These are phyloP conservation scores for Stichopus horrens DNA, from an alignment of 53 echinoderm and acorn worm species.

Conservation along the genomic window DNA sequence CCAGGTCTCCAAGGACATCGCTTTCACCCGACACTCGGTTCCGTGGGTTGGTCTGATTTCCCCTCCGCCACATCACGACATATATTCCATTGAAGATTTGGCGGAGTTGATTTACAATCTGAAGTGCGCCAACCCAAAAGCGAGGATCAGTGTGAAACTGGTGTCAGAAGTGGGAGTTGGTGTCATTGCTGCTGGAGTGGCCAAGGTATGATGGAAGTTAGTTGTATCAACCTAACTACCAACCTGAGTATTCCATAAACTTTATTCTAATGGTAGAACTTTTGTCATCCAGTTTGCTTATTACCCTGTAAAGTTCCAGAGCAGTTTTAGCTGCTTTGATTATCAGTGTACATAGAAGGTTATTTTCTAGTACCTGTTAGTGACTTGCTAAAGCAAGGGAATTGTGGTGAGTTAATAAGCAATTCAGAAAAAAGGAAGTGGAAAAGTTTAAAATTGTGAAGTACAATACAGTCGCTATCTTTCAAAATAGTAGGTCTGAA, in stretches of 20 bases:
- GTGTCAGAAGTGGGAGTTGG: conserved; percentile 99
- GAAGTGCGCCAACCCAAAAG: conserved; percentile 96
- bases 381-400: no score
- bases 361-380: no score
- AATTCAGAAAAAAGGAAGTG: no score
- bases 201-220: conserved; percentile 64
- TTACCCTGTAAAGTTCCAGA: no score
- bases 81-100: conserved; percentile 98
- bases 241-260: neutral
- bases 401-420: no score
- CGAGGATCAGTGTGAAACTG: conserved; percentile 95
- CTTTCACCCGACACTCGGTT: conserved; percentile 84
- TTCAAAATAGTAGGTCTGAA: no score
- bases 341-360: no score
- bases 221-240: neutral
- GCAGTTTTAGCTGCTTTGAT: no score
- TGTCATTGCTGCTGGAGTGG: conserved; percentile 93
- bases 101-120: conserved; percentile 97
- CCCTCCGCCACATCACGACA: conserved; percentile 98
- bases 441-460: no score
- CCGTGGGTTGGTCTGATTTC: conserved; percentile 96
- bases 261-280: neutral
- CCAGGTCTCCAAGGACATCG: conserved; percentile 84
- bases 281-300: neutral
- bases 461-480: no score